phyloP scores from a whole-genome alignment of 2,888 invertebrate species.

The Meghimatium bilineatum region DNA sequence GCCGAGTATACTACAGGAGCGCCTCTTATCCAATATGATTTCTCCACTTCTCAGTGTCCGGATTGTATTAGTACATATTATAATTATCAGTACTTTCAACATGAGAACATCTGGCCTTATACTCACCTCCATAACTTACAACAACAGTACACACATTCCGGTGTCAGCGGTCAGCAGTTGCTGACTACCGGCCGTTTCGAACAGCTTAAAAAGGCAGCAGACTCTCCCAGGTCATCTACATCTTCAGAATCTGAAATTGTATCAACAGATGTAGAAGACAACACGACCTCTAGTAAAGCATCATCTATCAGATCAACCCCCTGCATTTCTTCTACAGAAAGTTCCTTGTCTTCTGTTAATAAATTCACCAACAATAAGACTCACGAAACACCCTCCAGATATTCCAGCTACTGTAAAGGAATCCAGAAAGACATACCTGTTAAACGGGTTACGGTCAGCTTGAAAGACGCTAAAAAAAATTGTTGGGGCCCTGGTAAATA shows the following conservation, averaged over 20 bases:
- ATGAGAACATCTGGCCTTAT: neutral
- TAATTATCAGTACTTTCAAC: slow-evolving; percentile 52
- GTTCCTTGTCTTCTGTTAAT: neutral
- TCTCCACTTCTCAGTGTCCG: slow-evolving; percentile 69
- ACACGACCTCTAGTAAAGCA: neutral
- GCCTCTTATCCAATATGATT: slow-evolving; percentile 70
- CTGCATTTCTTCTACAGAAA: neutral
- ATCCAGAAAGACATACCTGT: neutral
- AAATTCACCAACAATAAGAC: neutral
- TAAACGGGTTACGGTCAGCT: slow-evolving; percentile 21
- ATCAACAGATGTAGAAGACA: slow-evolving; percentile 24
- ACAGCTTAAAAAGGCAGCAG: neutral
- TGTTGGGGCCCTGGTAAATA: slow-evolving; percentile 63
- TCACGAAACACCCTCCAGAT: neutral
- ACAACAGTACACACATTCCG: neutral
- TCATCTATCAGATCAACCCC: neutral
- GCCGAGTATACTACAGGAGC: slow-evolving; percentile 71
- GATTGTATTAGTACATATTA: slow-evolving; percentile 65
- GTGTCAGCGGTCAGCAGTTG: neutral
- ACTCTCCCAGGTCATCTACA: slow-evolving; percentile 17
- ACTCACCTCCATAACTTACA: neutral
- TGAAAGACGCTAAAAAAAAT: slow-evolving; percentile 50
- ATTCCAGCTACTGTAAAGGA: neutral
- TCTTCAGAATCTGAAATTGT: slow-evolving; percentile 31
- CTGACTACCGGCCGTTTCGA: neutral